Conservation (phyloP, 2,113 vertebrate species). For the Centrocercus urophasianus region DNA sequence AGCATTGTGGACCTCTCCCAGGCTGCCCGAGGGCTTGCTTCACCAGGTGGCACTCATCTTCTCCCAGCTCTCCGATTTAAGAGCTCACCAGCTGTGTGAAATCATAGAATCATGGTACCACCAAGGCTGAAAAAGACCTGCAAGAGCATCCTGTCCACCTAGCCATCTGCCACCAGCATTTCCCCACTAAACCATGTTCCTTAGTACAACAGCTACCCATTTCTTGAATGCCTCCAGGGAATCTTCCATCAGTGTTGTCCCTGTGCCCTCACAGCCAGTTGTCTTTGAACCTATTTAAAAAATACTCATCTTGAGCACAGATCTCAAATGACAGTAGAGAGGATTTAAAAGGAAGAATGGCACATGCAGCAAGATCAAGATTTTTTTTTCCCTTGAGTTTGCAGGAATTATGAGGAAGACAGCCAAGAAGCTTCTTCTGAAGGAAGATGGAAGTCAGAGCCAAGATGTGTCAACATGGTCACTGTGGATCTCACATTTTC, state of each 20-base stretch:
- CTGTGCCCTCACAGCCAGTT: not conserved
- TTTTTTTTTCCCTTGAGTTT: rapidly evolving
- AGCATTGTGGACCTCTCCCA: not conserved
- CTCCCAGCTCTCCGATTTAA: not conserved
- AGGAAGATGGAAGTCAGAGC: not conserved
- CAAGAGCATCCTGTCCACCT: too few relatives aligned
- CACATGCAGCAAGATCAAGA: not conserved
- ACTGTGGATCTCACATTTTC: not conserved
- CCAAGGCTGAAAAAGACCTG: too few relatives aligned
- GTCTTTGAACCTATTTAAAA: not conserved
- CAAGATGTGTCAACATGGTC: rapidly evolving
- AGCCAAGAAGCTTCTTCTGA: not conserved
- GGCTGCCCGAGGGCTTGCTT: not conserved
- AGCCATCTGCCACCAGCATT: too few relatives aligned
- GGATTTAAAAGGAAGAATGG: not conserved
- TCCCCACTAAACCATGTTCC: too few relatives aligned
- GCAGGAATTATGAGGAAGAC: not conserved
- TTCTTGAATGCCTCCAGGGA: not conserved
- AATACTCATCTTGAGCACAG: not conserved
- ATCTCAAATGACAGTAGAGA: not conserved
- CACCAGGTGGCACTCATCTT: not conserved
- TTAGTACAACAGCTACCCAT: too few relatives aligned
- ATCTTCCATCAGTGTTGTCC: not conserved
- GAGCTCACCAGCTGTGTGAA: not conserved
- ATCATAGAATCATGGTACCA: too few relatives aligned